These are phyloP conservation scores for Leptopilina boulardi DNA, from an alignment of 1,140 invertebrate genomes.

Conservation along the genomic window DNA sequence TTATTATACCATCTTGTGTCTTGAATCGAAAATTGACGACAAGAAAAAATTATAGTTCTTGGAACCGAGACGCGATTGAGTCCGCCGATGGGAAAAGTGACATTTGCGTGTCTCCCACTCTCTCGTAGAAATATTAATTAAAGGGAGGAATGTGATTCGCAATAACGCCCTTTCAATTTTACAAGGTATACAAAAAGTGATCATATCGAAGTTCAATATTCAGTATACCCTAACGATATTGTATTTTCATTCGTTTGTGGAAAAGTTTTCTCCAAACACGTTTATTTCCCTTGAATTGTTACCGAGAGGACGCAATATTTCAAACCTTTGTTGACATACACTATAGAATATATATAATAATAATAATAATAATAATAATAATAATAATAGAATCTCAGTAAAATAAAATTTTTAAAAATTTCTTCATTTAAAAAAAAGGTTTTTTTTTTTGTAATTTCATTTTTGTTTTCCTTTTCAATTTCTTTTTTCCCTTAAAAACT, in stretches of 20 bases:
- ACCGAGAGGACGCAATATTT: neutral
- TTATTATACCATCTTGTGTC: neutral
- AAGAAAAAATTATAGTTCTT: conserved; percentile 24
- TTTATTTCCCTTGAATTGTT: neutral
- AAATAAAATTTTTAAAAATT: no score
- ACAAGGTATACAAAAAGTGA: conserved; percentile 14
- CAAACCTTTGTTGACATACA: neutral
- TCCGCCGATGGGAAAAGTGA: conserved; percentile 7
- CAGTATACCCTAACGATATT: conserved; percentile 9
- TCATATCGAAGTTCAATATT: conserved; percentile 15
- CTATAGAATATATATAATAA: neutral
- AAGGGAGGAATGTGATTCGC: conserved; percentile 2
- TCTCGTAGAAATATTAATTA: conserved; percentile 16
- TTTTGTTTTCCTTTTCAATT: no score
- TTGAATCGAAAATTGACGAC: conserved; percentile 14
- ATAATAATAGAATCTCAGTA: no score
- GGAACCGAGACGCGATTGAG: neutral
- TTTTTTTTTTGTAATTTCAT: no score
- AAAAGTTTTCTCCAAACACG: neutral
- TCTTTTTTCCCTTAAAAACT: no score
- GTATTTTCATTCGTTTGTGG: neutral
- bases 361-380: no score
- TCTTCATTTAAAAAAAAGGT: no score
- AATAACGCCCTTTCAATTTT: neutral
- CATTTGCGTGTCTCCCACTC: neutral